A percentile compares a stretch with the other conserved stretches of the same genome.
Evolutionary conservation across 1,140 invertebrate genomes (phyloP).

Genomic region (Conus betulinus): DNA sequence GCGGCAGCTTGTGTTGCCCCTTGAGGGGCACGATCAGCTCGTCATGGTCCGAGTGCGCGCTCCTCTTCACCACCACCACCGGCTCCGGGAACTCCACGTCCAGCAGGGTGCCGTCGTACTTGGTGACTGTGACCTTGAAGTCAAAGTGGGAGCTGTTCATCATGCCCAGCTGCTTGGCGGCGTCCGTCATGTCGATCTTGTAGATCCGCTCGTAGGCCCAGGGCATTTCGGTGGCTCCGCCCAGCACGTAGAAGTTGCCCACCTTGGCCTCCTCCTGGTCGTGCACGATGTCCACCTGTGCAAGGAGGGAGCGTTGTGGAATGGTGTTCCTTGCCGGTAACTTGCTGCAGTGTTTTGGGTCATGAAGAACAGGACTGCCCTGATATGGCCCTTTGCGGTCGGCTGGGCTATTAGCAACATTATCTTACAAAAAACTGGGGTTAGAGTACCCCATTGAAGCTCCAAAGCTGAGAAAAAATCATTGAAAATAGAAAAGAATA

Average conservation of each 20-base stretch:
- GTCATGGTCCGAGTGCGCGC: slow-evolving; percentile 26
- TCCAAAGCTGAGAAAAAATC: no score
- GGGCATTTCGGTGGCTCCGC: slow-evolving; percentile 51
- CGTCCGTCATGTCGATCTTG: slow-evolving; percentile 47
- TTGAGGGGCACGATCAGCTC: neutral
- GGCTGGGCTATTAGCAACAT: no score
- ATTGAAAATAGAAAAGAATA: no score
- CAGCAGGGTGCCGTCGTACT: slow-evolving; percentile 20
- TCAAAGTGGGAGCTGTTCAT: slow-evolving; percentile 2
- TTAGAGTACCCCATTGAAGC: no score
- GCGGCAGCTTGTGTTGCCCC: neutral
- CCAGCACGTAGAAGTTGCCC: slow-evolving; percentile 46
- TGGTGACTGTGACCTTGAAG: slow-evolving; percentile 1
- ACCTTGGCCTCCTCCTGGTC: neutral
- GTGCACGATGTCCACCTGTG: neutral
- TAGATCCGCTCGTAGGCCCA: slow-evolving; percentile 49
- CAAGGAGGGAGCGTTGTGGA: neutral
- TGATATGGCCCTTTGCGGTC: neutral
- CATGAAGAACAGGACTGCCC: neutral
- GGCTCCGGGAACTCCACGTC: neutral
- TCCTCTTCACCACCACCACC: slow-evolving; percentile 13
- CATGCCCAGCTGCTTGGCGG: slow-evolving; percentile 8
- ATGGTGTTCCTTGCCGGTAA: neutral
- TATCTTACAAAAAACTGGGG: no score
- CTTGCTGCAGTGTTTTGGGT: neutral